Base-by-base conservation (phyloP, 2,113 vertebrate species). In the Sterrhoptilus dennistouni region DNA sequence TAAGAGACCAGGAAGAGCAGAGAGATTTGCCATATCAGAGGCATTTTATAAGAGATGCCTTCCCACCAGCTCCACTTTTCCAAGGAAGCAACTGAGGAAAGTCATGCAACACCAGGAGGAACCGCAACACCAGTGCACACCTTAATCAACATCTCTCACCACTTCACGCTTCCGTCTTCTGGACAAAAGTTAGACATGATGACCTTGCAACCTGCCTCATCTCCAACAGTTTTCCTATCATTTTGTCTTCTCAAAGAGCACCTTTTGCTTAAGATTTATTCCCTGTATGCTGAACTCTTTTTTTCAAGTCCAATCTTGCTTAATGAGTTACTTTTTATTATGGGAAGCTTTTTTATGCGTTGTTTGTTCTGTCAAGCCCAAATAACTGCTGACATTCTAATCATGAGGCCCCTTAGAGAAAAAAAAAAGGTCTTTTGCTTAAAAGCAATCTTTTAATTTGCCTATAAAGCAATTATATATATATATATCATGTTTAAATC, bases 321-420 rank as follows among this genome's bases (percentile, higher is more conserved):
- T 95, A 95, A 97, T 56, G 28, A 96, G 89, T 85, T 95, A 71
- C 93, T 84, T 93, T 94, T 94, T 83, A 95, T 92, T 92, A 97
- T 40, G 83, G 70, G 83, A 94, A 94, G 65, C 40, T 94, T 86
- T 90, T 91, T 92, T 83, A 90, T 71, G 47, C 0, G 11, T 53
- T 97, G 88, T 96, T 96, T 97, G 89, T 78, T 95, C 95, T 94
- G 77, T 95, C 92, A 96, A 96, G 92, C 82, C 88, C 92, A 96
- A 97, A 64, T 95, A 96, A 94, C 38, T 91, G 89, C 97, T 91
- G 81, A 95, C 93, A 91, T 77, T 90, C 91, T 94, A 90, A 93
- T 91, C 52, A 47, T 33, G 56, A 75, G 87, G 94, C 47, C 27
- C n/a, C 14, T 61, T 44, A 53, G 52, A n/a, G 24, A 85, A 82